Conservation (phyloP, 2,113 vertebrate genomes). For the Laticauda colubrina region DNA sequence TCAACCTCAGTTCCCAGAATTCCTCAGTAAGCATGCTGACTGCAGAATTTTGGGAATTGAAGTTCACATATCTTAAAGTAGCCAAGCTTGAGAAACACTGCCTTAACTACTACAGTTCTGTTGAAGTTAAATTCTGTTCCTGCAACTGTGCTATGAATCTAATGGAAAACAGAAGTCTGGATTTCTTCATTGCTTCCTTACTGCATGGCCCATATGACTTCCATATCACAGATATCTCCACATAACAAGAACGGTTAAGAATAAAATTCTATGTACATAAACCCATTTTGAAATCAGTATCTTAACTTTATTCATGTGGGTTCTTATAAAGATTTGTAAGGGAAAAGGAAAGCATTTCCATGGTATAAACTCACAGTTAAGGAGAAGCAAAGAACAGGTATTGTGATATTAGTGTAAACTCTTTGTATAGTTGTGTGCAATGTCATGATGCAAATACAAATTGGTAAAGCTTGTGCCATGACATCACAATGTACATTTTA, state of each 20-base stretch:
- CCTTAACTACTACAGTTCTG: background rate
- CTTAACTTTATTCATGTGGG: background rate
- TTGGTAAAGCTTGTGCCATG: background rate
- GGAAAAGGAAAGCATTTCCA: background rate
- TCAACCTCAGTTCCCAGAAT: background rate
- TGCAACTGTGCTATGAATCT: background rate
- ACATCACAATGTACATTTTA: background rate
- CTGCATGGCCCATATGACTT: background rate
- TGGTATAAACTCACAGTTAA: background rate
- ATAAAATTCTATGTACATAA: background rate
- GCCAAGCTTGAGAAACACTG: no score
- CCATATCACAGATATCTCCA: background rate
- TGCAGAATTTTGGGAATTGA: background rate
- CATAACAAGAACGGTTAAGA: background rate
- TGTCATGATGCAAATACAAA: background rate
- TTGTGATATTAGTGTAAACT: background rate
- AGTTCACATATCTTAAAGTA: background rate
- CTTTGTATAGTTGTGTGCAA: background rate
- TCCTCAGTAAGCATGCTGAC: background rate
- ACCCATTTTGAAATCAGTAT: background rate
- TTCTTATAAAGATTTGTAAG: background rate
- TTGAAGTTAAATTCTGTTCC: background rate
- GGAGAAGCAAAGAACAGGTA: background rate
- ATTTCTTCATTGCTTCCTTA: background rate
- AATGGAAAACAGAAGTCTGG: background rate